A percentile compares a stretch with the other conserved stretches of the same genome.
Conservation (phyloP, 2,888 invertebrate species). For the Chrysina gloriosa region DNA sequence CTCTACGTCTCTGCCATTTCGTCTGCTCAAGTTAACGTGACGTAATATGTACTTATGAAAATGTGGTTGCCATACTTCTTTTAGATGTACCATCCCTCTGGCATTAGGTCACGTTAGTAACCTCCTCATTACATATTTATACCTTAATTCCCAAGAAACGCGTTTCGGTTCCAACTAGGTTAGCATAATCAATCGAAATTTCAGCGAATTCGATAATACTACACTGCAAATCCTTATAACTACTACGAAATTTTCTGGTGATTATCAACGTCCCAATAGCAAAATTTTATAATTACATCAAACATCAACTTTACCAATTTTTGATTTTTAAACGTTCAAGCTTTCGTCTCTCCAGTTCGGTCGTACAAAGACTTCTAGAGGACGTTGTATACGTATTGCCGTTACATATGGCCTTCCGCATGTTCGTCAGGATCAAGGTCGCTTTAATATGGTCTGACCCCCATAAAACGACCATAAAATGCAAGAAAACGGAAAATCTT, state of each 20-base stretch:
- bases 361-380: not conserved
- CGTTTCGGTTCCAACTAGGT: no score
- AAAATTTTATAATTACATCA: not conserved
- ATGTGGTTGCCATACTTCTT: no score
- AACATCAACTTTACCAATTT: not conserved
- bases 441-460: not conserved
- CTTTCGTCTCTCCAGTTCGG: not conserved
- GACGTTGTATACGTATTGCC: not conserved
- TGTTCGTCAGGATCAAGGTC: constrained; percentile 31
- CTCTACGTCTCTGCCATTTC: no score
- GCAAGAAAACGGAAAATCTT: constrained; percentile 28
- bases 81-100: no score
- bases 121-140: no score
- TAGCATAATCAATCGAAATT: not conserved
- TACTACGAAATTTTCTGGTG: not conserved
- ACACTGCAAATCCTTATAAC: not conserved
- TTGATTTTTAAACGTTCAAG: not conserved
- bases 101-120: no score
- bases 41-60: no score
- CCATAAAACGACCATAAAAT: constrained; percentile 34
- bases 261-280: not conserved
- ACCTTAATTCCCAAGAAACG: no score
- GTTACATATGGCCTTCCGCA: not conserved
- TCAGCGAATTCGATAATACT: not conserved
- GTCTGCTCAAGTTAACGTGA: no score